Conservation (phyloP, 2,888 invertebrate genomes). For the Morpho achilles region DNA sequence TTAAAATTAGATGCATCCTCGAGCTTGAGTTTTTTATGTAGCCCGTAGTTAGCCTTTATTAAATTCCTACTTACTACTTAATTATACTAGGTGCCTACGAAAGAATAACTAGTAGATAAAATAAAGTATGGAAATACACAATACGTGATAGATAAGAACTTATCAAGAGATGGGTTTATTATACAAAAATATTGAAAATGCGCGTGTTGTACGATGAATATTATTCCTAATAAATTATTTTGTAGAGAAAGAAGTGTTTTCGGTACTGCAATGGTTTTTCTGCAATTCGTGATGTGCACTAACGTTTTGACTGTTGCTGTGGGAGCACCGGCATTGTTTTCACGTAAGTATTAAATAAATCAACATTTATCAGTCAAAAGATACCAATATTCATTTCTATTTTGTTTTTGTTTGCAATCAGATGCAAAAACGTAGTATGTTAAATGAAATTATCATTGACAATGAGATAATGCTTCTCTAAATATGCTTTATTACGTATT, state of each 20-base stretch:
- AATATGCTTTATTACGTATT: too few relatives aligned
- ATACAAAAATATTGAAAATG: background rate
- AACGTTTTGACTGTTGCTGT: conserved; percentile 8
- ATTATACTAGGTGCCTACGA: too few relatives aligned
- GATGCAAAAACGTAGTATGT: too few relatives aligned
- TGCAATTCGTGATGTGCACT: conserved; percentile 9
- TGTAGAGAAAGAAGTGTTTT: conserved; percentile 1
- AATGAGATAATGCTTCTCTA: too few relatives aligned
- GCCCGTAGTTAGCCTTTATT: too few relatives aligned
- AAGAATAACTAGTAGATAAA: too few relatives aligned
- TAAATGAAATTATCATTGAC: too few relatives aligned
- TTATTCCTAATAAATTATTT: background rate
- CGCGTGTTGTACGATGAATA: background rate
- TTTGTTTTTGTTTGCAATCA: too few relatives aligned
- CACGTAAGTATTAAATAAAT: conserved; percentile 12
- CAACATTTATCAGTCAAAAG: too few relatives aligned
- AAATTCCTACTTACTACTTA: too few relatives aligned
- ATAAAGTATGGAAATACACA: background rate
- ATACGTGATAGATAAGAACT: background rate
- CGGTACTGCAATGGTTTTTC: conserved; percentile 10
- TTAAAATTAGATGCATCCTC: too few relatives aligned
- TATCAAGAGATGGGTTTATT: conserved; percentile 2
- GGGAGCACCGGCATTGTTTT: conserved; percentile 4
- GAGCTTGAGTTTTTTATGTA: too few relatives aligned
- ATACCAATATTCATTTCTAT: background rate